Evolutionary conservation across 2,797 vertebrate species (phyloP).

Genomic region (Coracias cyanogaster): DNA sequence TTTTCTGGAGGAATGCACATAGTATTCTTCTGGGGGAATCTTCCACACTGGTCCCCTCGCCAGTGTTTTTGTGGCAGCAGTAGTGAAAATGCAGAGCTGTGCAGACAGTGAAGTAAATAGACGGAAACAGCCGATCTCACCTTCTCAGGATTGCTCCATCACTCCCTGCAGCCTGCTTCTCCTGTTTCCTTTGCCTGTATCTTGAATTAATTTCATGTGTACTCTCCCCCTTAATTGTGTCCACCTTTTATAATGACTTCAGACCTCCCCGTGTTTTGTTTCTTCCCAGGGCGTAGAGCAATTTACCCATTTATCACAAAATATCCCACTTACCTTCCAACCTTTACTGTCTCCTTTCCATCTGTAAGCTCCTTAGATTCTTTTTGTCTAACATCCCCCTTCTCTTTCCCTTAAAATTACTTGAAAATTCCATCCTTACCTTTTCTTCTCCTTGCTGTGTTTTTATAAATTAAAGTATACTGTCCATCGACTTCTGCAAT

Average conservation of each 20-base stretch:
- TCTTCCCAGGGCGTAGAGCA: neutral
- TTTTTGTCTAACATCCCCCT: neutral
- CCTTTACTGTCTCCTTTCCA: neutral
- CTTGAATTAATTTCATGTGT: neutral
- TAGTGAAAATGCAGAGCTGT: rapidly evolving
- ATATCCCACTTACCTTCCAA: neutral
- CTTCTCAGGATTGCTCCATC: neutral
- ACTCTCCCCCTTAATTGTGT: neutral
- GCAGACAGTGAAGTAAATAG: neutral
- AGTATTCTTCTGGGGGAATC: neutral
- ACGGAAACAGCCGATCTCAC: neutral
- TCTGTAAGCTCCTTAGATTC: neutral
- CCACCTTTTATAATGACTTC: neutral
- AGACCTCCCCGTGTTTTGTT: neutral
- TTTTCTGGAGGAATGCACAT: neutral
- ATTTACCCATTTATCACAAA: neutral
- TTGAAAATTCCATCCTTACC: neutral
- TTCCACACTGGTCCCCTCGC: neutral
- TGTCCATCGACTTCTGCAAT: neutral
- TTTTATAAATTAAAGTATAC: neutral
- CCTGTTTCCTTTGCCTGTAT: neutral
- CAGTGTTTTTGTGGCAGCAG: neutral
- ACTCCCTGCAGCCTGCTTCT: neutral
- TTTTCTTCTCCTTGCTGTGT: neutral
- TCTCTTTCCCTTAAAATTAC: neutral